Conservation (phyloP, 2,888 invertebrate species). For the Yponomeuta sedellus region DNA sequence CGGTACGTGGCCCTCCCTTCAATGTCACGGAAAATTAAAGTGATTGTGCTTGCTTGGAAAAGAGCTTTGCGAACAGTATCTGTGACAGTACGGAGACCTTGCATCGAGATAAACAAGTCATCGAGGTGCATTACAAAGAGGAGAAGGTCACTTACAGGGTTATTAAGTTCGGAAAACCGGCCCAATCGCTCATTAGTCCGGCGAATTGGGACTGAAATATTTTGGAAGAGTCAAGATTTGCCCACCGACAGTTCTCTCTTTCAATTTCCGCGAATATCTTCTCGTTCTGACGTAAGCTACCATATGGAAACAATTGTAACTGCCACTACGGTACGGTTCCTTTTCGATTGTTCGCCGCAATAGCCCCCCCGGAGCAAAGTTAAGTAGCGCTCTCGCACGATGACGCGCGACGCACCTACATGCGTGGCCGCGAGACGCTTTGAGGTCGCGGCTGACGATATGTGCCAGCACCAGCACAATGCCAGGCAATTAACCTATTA, state of each 20-base stretch:
- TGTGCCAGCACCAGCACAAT: conserved; percentile 73
- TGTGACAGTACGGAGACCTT: neutral
- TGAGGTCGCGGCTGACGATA: conserved; percentile 69
- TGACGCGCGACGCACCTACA: conserved; percentile 46
- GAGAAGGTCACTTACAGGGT: neutral
- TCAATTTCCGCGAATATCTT: neutral
- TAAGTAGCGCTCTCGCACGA: conserved; percentile 5
- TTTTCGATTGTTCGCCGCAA: neutral
- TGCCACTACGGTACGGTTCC: neutral
- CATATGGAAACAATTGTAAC: neutral
- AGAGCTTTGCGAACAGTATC: neutral
- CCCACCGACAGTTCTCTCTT: neutral
- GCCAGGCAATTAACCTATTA: conserved; percentile 74
- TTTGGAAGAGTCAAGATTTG: neutral
- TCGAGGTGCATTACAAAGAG: conserved; percentile 1
- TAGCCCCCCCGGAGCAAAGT: neutral
- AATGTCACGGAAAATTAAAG: conserved; percentile 20
- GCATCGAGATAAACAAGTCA: conserved; percentile 2
- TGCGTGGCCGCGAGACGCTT: conserved; percentile 64
- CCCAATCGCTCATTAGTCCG: neutral
- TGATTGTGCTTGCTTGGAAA: conserved; percentile 12
- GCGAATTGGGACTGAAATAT: neutral
- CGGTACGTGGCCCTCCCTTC: conserved; percentile 18
- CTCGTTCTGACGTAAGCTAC: neutral
- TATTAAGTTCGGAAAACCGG: neutral